phyloP scores from a whole-genome alignment of 2,113 vertebrate genomes.

The Oceanodroma tethys region DNA sequence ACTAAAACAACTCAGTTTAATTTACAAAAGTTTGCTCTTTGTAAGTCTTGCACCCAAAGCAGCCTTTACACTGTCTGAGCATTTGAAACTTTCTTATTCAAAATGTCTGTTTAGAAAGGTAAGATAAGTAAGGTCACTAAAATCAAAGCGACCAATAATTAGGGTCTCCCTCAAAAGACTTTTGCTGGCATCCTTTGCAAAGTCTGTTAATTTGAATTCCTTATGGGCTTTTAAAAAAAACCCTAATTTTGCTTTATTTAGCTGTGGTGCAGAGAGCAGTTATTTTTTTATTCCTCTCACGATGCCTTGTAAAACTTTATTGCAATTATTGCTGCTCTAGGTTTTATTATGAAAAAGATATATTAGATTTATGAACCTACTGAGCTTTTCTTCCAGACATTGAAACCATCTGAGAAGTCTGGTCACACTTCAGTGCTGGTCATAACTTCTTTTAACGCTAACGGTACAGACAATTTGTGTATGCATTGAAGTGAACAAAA shows the following conservation, averaged over 20 bases:
- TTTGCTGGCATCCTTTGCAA: neutral
- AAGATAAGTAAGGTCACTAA: conserved; percentile 2
- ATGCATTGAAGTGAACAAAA: neutral
- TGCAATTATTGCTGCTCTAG: conserved; percentile 10
- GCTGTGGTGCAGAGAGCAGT: neutral
- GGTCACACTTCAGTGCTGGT: neutral
- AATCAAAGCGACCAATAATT: conserved; percentile 4
- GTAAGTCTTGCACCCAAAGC: neutral
- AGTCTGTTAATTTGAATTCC: neutral
- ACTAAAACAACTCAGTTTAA: neutral
- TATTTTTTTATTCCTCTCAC: conserved; percentile 10
- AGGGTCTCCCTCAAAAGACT: neutral
- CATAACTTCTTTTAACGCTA: neutral
- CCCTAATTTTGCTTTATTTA: conserved; percentile 16
- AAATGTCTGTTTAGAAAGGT: neutral
- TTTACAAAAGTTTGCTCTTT: neutral
- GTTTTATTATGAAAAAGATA: conserved; percentile 16
- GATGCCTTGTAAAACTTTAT: conserved; percentile 9
- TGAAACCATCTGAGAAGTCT: neutral
- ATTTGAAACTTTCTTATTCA: neutral
- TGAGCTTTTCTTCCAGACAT: neutral
- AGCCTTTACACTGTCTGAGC: neutral
- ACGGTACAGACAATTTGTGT: neutral
- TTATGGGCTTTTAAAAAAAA: neutral
- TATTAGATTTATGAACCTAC: conserved; percentile 21